Percentiles rank a stretch among this genome's conserved stretches.
Conservation (phyloP, 2,888 invertebrate species). For the Conchocele bisecta region DNA sequence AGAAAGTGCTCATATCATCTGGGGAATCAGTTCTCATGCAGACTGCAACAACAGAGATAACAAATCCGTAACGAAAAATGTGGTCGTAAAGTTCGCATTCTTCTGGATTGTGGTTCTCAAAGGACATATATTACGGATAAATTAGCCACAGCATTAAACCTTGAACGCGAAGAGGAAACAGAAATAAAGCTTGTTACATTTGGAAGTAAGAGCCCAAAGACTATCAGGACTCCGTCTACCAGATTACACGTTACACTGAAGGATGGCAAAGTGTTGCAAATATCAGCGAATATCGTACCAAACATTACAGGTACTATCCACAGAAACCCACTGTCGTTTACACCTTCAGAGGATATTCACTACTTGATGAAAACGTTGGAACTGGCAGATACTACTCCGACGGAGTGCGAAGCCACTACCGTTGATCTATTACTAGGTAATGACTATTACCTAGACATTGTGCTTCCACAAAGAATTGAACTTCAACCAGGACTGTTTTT, state of each 20-base stretch:
- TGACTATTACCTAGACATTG: constrained; percentile 18
- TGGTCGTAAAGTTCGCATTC: background rate
- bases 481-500: constrained; percentile 17
- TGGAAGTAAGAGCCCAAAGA: constrained; percentile 16
- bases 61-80: background rate
- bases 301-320: constrained; percentile 23
- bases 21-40: constrained; percentile 30
- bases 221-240: background rate
- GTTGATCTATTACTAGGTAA: constrained; percentile 22
- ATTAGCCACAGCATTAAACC: background rate
- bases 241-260: constrained; percentile 10
- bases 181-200: constrained; percentile 22
- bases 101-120: constrained; percentile 19
- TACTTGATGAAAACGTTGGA: constrained; percentile 17
- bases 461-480: constrained; percentile 9
- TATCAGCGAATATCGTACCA: constrained; percentile 25
- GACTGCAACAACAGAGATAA: constrained; percentile 9
- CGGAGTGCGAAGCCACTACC: background rate
- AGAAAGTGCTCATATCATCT: constrained; percentile 7
- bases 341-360: constrained; percentile 2
- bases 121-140: constrained; percentile 16
- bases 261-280: constrained; percentile 13
- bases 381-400: constrained; percentile 19
- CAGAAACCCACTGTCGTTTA: constrained; percentile 22
- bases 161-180: constrained; percentile 2